Evolutionary conservation across 2,888 invertebrate genomes (phyloP), one percentile per base, ranked within the genome.

Genomic region (Zhuqinia jingwanae): DNA sequence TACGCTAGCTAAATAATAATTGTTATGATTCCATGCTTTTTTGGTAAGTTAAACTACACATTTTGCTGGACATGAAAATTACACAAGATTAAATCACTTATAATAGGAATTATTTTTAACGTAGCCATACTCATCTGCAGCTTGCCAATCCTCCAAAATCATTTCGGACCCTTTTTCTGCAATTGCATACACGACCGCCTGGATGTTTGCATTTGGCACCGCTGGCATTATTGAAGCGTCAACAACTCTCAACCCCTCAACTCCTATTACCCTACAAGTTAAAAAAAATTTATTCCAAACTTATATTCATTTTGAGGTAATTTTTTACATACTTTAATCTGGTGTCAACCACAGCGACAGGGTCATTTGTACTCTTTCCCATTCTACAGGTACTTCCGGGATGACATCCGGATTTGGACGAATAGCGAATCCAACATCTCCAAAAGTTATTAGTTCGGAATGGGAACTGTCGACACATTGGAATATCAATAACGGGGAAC

Each of bases 351-450:
- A 85, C 85, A 45, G 70, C 70, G 42, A 25, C 25, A 0, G 70
- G n/a, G 58, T 85, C 85, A 13, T 65, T 56, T 1, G 20, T 13
- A 8, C 47, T 42, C 11, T 20, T 73, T n/a, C 85, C 85, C 85
- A 85, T 85, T 27, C 30, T 42, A 36, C 85, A 85, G 1, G 79
- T 85, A 1, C 85, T 79, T 15, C 13, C 53, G 6, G 60, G 30
- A 50, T 85, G 79, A 11, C 68, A 20, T 13, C 60, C 56, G 45
- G 25, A 42, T 8, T 17, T 15, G 0, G 73, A 27, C 45, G 30
- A 47, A 8, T 79, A 17, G 11, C 25, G 68, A 6, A 73, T 58
- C 25, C 30, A 58, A 22, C 85, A 85, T 6, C 45, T 13, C 81
- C 81, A 82, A 17, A 73, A 73, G 0, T 82, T 73, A 11, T 82